Base-by-base conservation (phyloP, 2,113 vertebrate genomes). In the Zosterops lateralis region DNA sequence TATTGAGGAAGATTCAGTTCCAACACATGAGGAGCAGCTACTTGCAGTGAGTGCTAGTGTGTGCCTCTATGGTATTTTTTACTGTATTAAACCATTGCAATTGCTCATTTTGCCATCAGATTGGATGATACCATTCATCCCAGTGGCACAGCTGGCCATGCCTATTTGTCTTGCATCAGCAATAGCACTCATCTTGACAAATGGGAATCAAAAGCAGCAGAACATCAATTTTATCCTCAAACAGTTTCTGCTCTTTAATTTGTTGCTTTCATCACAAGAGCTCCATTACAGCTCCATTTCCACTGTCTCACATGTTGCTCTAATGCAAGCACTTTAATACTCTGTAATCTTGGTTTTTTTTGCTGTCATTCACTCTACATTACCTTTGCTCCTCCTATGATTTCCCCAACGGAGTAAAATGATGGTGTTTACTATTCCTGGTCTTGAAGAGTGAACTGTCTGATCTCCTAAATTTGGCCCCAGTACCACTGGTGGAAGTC, bases 321-420 rank as follows among this genome's bases (percentile, higher is more conserved):
- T 42, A 82, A 88, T 45, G 17, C 6, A 6, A 83, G 24, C 2
- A 8, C 21, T 75, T 71, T 72, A 64, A 45, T 42, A 83, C 12
- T 38, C 36, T 45, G 66, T 29, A 54, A 64, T 51, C 50, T 19
- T 1, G 3, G 0, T 0, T 0, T 1, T 29, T 48, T 67, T 88
- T 66, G 6, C 57, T 45, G 10, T 44, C 42, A 62, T 48, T 26
- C 19, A 31, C 47, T 72, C 58, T 50, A 38, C 5, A 34, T 50
- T 53, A 61, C 22, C 48, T 84, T 70, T 91, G 88, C 56, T 68
- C 85, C 67, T 92, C 64, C 79, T 89, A 42, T 40, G 45, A 53
- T 65, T 82, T 79, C 20, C 51, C 62, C 28, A 76, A 5, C 2
- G 32, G 73, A 71, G 65, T 68, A 95, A 80, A 54, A 62, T 32